Conservation (phyloP, 2,797 vertebrate genomes). For the Cuculus canorus region DNA sequence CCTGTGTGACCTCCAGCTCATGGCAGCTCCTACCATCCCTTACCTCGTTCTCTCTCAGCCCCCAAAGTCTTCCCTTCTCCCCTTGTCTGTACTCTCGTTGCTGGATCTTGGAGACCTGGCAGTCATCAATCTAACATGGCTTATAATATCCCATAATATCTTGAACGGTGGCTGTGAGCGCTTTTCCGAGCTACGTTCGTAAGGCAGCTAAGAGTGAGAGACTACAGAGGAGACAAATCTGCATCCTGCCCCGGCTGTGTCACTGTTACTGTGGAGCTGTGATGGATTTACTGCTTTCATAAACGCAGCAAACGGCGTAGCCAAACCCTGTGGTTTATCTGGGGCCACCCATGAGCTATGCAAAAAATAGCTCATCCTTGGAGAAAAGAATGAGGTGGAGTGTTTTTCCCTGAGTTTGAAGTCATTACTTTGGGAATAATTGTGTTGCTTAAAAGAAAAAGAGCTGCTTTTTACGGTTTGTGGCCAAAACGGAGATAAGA, state of each 20-base stretch:
- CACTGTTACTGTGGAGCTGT: not conserved
- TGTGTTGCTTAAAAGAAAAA: not conserved
- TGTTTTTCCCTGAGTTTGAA: not conserved
- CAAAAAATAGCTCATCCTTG: not conserved
- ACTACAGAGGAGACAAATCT: not conserved
- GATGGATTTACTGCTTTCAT: not conserved
- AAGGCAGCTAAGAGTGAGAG: not conserved
- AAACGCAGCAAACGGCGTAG: not conserved
- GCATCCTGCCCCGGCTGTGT: not conserved
- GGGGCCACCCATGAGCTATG: not conserved
- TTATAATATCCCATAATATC: not conserved
- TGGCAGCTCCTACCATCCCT: not conserved
- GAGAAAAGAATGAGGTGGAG: not conserved
- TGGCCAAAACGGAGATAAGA: not conserved
- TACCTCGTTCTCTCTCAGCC: not conserved
- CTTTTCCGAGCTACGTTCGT: not conserved
- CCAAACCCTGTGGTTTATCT: not conserved
- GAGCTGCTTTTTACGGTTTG: not conserved
- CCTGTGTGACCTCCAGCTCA: not conserved
- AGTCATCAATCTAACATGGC: not conserved
- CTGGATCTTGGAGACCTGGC: not conserved
- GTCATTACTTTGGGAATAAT: constrained; percentile 1
- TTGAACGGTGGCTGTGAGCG: not conserved
- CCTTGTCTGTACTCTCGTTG: not conserved
- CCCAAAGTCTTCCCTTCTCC: not conserved